Percentiles rank a stretch among this genome's conserved stretches.
Conservation (phyloP, 2,797 vertebrate species). For the Sciurus carolinensis region DNA sequence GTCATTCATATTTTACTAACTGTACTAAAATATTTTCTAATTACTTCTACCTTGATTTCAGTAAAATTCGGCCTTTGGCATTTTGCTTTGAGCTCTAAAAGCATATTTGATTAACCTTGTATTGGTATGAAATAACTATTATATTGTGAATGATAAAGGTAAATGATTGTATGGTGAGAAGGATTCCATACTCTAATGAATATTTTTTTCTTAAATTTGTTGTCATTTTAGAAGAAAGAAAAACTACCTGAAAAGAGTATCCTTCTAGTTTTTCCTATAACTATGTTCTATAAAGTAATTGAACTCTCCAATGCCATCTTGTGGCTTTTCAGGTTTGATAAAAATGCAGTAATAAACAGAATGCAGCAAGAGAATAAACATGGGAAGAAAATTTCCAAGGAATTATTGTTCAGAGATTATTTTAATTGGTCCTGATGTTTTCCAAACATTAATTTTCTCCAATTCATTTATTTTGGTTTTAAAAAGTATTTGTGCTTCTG, state of each 20-base stretch:
- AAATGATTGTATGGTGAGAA: constrained; percentile 65
- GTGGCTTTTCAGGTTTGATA: constrained; percentile 83
- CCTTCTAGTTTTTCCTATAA: constrained; percentile 62
- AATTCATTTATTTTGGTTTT: not conserved
- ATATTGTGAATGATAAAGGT: constrained; percentile 23
- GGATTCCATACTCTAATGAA: constrained; percentile 46
- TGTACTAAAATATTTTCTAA: constrained; percentile 67
- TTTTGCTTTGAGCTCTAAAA: constrained; percentile 52
- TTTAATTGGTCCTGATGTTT: constrained; percentile 58
- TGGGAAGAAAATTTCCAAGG: not conserved
- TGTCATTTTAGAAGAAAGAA: constrained; percentile 74
- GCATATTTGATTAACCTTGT: not conserved
- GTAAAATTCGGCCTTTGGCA: not conserved
- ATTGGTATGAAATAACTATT: not conserved
- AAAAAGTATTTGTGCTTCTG: not conserved
- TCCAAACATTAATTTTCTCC: not conserved
- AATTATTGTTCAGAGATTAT: constrained; percentile 28
- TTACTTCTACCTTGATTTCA: constrained; percentile 72
- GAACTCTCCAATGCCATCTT: constrained; percentile 88
- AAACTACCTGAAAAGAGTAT: constrained; percentile 49
- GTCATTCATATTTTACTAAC: constrained; percentile 72
- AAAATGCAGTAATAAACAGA: constrained; percentile 73
- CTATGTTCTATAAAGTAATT: constrained; percentile 77
- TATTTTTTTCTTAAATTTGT: constrained; percentile 64
- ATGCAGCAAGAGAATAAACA: constrained; percentile 19